Evolutionary conservation across 2,797 vertebrate species (phyloP).

Genomic region (Erethizon dorsatum): DNA sequence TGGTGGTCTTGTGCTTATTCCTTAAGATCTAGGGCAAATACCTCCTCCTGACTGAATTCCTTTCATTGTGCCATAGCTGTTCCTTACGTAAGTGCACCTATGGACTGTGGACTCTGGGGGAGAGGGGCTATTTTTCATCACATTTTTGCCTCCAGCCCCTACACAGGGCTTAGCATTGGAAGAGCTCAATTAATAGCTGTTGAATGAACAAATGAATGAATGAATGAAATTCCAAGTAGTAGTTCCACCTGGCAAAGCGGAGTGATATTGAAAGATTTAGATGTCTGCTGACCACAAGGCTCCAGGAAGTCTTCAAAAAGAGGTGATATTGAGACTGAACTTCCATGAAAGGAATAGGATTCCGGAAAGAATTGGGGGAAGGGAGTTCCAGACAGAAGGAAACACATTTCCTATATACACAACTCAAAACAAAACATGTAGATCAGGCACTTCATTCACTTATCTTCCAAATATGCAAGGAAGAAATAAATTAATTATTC

Average conservation of each 20-base stretch:
- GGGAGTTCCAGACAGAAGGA: neutral
- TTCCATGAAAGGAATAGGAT: slow-evolving; percentile 17
- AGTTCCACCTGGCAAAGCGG: neutral
- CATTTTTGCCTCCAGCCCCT: neutral
- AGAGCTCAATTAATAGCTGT: neutral
- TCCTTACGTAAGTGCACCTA: neutral
- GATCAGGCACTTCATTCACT: neutral
- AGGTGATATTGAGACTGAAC: neutral
- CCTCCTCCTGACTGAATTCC: neutral
- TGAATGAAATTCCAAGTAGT: neutral
- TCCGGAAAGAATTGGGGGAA: neutral
- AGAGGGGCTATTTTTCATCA: neutral
- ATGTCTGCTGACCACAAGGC: neutral
- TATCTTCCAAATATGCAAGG: neutral
- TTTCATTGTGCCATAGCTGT: neutral
- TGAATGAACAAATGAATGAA: neutral
- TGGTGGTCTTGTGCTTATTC: neutral
- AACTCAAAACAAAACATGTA: neutral
- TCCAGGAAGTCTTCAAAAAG: neutral
- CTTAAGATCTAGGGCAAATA: neutral
- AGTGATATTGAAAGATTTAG: neutral
- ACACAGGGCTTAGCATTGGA: neutral
- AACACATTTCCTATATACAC: neutral
- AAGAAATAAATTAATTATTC: slow-evolving; percentile 3
- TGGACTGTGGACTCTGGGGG: neutral